Evolutionary conservation across 2,797 vertebrate genomes (phyloP).

Genomic region (Margarornis squamiger): DNA sequence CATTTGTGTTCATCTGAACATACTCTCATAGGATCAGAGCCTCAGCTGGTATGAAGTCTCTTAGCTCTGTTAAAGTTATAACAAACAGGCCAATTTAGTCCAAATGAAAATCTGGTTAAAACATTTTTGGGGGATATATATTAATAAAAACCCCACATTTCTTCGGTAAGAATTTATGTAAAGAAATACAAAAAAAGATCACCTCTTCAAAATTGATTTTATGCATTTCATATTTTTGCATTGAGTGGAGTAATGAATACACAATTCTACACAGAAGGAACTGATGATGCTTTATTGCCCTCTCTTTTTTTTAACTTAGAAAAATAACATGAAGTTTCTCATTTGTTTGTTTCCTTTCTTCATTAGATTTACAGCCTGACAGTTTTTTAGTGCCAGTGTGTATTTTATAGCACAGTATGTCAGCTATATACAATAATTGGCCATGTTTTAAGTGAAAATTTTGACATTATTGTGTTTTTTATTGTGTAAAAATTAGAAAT

Average conservation of each 20-base stretch:
- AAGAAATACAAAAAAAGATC: background rate
- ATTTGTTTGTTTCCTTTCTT: background rate
- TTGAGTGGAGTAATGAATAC: background rate
- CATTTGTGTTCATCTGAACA: background rate
- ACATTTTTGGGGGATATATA: background rate
- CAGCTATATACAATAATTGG: background rate
- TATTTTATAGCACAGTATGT: background rate
- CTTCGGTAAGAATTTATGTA: background rate
- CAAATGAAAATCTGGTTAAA: background rate
- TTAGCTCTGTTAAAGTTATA: background rate
- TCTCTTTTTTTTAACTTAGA: background rate
- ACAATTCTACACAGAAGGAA: background rate
- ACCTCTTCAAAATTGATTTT: background rate
- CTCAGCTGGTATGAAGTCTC: background rate
- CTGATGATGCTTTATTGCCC: background rate
- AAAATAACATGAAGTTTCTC: background rate
- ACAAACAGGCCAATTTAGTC: background rate
- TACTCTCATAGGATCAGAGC: background rate
- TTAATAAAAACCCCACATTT: background rate
- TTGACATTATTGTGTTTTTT: background rate
- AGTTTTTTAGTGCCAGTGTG: background rate
- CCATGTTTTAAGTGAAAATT: slow-evolving; percentile 28
- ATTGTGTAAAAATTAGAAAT: slow-evolving; percentile 31
- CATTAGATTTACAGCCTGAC: background rate
- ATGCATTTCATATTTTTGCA: background rate